phyloP scores from a whole-genome alignment of 2,888 invertebrate species.

The Eristalinus aeneus region DNA sequence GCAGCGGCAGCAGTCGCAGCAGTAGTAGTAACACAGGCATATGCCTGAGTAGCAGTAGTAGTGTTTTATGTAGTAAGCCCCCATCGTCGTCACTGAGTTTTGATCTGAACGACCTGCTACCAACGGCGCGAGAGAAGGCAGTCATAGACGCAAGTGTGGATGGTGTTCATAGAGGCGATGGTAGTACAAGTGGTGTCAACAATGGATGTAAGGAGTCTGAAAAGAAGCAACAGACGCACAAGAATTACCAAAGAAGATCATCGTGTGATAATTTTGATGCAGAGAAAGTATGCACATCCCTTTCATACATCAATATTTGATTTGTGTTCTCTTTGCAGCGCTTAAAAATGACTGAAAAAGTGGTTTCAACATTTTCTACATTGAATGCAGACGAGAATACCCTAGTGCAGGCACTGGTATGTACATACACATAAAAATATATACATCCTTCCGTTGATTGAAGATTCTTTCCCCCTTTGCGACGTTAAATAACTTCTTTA shows the following conservation, averaged over 20 bases:
- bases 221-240: constrained; percentile 48
- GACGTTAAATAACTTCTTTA: background rate
- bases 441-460: background rate
- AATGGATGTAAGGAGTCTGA: background rate
- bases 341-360: constrained; percentile 73
- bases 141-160: background rate
- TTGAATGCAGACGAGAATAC: constrained; percentile 77
- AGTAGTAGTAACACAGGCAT: constrained; percentile 54
- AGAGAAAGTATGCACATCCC: constrained; percentile 72
- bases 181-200: background rate
- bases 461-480: background rate
- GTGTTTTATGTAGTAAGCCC: constrained; percentile 49
- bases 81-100: constrained; percentile 66
- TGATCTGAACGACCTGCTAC: constrained; percentile 64
- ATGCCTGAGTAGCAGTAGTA: constrained; percentile 57
- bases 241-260: constrained; percentile 75
- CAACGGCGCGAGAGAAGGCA: constrained; percentile 23
- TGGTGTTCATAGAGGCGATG: background rate
- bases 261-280: constrained; percentile 76
- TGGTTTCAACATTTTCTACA: constrained; percentile 76
- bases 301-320: background rate
- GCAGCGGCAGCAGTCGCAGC: constrained; percentile 61
- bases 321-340: constrained; percentile 12
- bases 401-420: constrained; percentile 79
- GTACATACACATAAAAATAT: constrained; percentile 4